Base-by-base conservation (phyloP, 2,113 vertebrate genomes). In the Saguinus midas region DNA sequence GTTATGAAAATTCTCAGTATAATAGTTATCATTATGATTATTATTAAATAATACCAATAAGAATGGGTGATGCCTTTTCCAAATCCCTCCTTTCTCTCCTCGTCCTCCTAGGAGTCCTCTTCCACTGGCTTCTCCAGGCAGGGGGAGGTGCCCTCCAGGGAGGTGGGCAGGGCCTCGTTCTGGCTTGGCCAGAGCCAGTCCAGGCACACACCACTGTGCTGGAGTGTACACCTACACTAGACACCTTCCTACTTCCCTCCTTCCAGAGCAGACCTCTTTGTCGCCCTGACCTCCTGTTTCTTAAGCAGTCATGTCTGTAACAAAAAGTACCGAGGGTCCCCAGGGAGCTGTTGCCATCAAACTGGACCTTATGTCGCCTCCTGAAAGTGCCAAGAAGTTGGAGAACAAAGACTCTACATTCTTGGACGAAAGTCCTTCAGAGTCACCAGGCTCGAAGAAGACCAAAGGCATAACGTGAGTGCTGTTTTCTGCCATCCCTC, bases 401-500 rank as follows among this genome's bases (percentile, higher is more conserved):
- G 98, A 97, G 92, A 98, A 91, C 12, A 98, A 98, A 84, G 97
- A 98, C 96, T 98, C 98, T 92, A 97, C 97, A 29, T 98, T 98
- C 95, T 98, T 97, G 0, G 98, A 99, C 0, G 97, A 92, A 16
- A 98, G 94, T 0, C 0, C 98, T 98, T 45, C 97, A n/a, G 87
- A 98, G 97, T 75, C 98, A 72, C 70, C 93, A 76, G 94, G 96
- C 0, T 55, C 76, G 0, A 95, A 98, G 96, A 98, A 98, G 75
- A 93, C 82, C 97, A 97, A 97, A 0, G 98, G 99, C 9, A 99
- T 98, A 48, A 99, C 99, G 98, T 99, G 97, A 99, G 99, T 97
- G 66, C 8, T 25, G 23, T 14, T 91, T 52, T 76, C 91, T 91
- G 29, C 58, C 57, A 40, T 35, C 43, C n/a, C 43, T 14, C 29